Conservation (phyloP, 1,140 invertebrate genomes). For the Trichonephila clavata region DNA sequence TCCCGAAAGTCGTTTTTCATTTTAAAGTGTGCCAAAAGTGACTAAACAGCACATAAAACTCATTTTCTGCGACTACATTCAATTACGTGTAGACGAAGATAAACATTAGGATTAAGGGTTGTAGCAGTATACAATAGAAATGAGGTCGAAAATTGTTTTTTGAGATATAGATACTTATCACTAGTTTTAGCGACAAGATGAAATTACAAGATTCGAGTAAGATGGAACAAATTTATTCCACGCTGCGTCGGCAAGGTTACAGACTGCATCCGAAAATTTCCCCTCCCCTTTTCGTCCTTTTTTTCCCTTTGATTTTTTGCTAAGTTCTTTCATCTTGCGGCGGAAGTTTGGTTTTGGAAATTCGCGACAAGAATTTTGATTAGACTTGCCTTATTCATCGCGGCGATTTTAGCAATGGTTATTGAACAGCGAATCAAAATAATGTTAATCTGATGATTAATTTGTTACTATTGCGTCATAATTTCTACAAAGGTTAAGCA, state of each 20-base stretch:
- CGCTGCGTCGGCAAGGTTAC: constrained; percentile 62
- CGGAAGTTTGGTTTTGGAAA: constrained; percentile 64
- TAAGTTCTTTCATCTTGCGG: constrained; percentile 34
- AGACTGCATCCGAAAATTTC: constrained; percentile 21
- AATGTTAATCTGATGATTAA: too few relatives aligned
- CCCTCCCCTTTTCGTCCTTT: neutral
- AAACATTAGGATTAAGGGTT: constrained; percentile 62
- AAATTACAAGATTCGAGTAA: constrained; percentile 71
- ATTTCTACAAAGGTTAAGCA: too few relatives aligned
- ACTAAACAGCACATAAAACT: constrained; percentile 23
- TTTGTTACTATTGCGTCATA: too few relatives aligned
- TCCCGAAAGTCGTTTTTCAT: constrained; percentile 8
- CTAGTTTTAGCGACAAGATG: constrained; percentile 65
- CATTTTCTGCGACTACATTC: constrained; percentile 25
- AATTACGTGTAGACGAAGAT: constrained; percentile 47
- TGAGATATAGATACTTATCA: constrained; percentile 57
- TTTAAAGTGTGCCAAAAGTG: constrained; percentile 26
- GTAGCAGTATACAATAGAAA: constrained; percentile 34
- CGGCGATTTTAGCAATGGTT: neutral
- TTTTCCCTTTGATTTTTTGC: neutral
- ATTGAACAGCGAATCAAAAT: neutral
- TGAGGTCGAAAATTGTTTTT: constrained; percentile 71
- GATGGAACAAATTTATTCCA: constrained; percentile 70
- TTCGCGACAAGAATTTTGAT: constrained; percentile 55
- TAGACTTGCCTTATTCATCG: neutral